Percentiles rank a stretch among this genome's conserved stretches.
These are phyloP conservation scores for Bambusicola thoracicus DNA, from an alignment of 2,113 vertebrate genomes.

Conservation along the genomic window DNA sequence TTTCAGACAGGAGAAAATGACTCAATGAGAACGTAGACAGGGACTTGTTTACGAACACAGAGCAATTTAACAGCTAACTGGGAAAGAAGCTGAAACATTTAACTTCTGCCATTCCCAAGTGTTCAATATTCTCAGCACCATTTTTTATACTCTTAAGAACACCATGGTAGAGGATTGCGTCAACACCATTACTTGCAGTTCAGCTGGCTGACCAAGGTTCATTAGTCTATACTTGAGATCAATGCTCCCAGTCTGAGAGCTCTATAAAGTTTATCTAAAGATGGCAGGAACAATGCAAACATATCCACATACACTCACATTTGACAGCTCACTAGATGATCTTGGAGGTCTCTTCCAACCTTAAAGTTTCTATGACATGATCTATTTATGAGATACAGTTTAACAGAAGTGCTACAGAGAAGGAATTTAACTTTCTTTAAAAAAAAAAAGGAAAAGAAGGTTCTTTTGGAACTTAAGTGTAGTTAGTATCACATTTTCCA, in stretches of 20 bases:
- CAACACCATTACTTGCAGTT: neutral
- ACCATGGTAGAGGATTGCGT: neutral
- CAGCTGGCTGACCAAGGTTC: neutral
- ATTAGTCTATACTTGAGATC: neutral
- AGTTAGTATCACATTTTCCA: neutral
- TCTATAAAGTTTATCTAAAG: neutral
- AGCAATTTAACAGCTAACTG: neutral
- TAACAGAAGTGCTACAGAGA: neutral
- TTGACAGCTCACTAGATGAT: too few relatives aligned
- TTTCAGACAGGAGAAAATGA: neutral
- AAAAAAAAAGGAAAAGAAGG: neutral
- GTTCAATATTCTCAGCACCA: neutral
- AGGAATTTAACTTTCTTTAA: neutral
- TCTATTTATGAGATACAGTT: neutral
- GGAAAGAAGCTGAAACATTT: neutral
- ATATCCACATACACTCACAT: neutral
- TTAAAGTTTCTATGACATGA: too few relatives aligned
- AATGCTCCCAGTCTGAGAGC: neutral
- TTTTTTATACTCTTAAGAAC: neutral
- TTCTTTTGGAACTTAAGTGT: neutral
- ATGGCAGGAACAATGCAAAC: neutral
- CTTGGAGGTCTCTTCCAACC: too few relatives aligned
- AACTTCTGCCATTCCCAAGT: neutral
- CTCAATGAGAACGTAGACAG: neutral
- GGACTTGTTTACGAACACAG: neutral